Conservation (phyloP, 2,888 invertebrate genomes). For the Arge pagana region DNA sequence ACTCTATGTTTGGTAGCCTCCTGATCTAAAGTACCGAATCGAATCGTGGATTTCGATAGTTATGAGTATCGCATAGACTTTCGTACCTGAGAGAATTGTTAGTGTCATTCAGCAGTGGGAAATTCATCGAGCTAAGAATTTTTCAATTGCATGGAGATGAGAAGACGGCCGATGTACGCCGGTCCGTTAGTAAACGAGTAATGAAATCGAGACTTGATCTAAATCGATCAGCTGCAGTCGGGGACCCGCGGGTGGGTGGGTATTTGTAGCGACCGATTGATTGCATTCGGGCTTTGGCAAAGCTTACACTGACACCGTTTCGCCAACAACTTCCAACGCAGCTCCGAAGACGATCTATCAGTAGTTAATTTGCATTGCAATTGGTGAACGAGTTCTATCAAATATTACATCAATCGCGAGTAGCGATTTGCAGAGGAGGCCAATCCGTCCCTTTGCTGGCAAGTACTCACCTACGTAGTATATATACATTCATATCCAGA, state of each 20-base stretch:
- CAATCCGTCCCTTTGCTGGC: slow-evolving; percentile 23
- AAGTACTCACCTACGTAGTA: slow-evolving; percentile 9
- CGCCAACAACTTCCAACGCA: slow-evolving; percentile 31
- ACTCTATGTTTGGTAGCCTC: too few species aligned
- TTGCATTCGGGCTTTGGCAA: slow-evolving; percentile 54
- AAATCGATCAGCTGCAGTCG: slow-evolving; percentile 50
- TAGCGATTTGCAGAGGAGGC: slow-evolving; percentile 28
- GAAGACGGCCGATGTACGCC: slow-evolving; percentile 17
- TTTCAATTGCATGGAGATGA: too few species aligned
- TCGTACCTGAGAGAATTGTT: too few species aligned
- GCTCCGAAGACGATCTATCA: slow-evolving; percentile 12
- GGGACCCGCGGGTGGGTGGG: slow-evolving; percentile 37
- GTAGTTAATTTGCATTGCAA: slow-evolving; percentile 33
- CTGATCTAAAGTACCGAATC: too few species aligned
- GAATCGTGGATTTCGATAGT: too few species aligned
- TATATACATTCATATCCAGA: slow-evolving; percentile 12
- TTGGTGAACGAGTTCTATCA: slow-evolving; percentile 33
- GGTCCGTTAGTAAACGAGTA: slow-evolving; percentile 31
- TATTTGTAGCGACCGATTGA: slow-evolving; percentile 46
- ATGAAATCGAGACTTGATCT: slow-evolving; percentile 52
- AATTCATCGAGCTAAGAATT: too few species aligned
- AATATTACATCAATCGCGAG: slow-evolving; percentile 34
- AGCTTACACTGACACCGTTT: slow-evolving; percentile 56
- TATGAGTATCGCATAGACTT: too few species aligned
- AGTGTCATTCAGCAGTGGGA: too few species aligned